Evolutionary conservation across 2,113 vertebrate genomes (phyloP).

Genomic region (Daphoenositta chrysoptera): DNA sequence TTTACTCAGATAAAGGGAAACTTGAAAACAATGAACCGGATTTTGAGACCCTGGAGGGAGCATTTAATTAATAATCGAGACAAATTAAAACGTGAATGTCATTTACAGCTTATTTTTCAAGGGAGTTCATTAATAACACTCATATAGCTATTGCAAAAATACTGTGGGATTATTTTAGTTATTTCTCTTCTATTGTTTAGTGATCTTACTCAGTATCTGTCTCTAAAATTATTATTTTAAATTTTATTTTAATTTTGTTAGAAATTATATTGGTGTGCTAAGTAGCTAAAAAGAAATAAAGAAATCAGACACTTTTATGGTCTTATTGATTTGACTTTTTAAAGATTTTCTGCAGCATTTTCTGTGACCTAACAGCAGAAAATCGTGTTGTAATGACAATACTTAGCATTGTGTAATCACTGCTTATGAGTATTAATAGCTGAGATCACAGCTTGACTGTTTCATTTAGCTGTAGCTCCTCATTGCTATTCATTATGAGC

Average conservation of each 20-base stretch:
- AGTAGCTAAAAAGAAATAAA: not conserved
- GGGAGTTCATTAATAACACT: not conserved
- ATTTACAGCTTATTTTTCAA: not conserved
- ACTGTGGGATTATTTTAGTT: not conserved
- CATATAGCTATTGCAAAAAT: not conserved
- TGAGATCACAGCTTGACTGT: not conserved
- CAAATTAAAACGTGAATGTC: not conserved
- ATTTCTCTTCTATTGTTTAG: not conserved
- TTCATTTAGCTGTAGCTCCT: not conserved
- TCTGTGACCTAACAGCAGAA: not conserved
- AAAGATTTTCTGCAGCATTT: not conserved
- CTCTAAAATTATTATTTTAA: not conserved
- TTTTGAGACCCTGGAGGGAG: not conserved
- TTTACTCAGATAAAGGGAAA: not conserved
- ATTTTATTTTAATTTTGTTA: not conserved
- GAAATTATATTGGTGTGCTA: not conserved
- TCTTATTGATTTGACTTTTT: not conserved
- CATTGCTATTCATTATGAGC: not conserved
- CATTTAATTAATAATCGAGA: not conserved
- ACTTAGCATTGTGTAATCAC: not conserved
- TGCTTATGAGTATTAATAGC: slow-evolving; percentile 1
- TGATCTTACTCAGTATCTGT: not conserved
- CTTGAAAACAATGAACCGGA: not conserved
- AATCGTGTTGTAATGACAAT: not conserved
- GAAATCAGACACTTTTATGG: not conserved